phyloP scores from a whole-genome alignment of 2,113 vertebrate species.

The Octodon degus region DNA sequence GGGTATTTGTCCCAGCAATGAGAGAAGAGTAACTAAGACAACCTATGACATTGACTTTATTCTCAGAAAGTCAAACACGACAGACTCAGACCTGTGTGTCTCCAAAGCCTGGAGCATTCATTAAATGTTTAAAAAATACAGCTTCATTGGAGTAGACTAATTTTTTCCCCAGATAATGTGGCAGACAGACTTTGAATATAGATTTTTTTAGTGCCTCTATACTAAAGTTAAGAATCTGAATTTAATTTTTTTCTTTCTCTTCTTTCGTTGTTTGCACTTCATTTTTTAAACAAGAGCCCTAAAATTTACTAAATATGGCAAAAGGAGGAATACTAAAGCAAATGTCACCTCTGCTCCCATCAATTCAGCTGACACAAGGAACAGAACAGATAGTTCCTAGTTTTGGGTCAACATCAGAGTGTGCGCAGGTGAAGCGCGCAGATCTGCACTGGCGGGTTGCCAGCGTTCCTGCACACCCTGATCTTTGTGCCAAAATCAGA shows the following conservation, averaged over 20 bases:
- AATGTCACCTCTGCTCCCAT: neutral
- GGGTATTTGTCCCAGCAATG: no score
- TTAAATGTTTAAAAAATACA: neutral
- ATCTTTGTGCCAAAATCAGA: neutral
- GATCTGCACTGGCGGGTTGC: neutral
- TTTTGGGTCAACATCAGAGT: neutral
- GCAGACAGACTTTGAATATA: neutral
- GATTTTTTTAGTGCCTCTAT: neutral
- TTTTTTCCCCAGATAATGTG: neutral
- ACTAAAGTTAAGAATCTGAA: neutral
- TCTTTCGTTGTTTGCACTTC: neutral
- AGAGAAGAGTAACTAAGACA: no score
- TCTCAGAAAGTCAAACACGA: neutral
- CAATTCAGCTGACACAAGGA: neutral
- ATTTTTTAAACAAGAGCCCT: neutral
- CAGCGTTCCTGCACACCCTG: neutral
- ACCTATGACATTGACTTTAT: neutral
- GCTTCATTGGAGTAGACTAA: neutral
- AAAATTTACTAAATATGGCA: neutral
- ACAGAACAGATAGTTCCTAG: neutral
- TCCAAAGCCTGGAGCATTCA: neutral
- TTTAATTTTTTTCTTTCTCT: neutral
- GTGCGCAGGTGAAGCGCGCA: neutral
- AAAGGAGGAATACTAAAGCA: neutral
- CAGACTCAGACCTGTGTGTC: neutral